These are phyloP conservation scores for Chironomus tepperi DNA, from an alignment of 1,140 invertebrate species.

Conservation along the genomic window DNA sequence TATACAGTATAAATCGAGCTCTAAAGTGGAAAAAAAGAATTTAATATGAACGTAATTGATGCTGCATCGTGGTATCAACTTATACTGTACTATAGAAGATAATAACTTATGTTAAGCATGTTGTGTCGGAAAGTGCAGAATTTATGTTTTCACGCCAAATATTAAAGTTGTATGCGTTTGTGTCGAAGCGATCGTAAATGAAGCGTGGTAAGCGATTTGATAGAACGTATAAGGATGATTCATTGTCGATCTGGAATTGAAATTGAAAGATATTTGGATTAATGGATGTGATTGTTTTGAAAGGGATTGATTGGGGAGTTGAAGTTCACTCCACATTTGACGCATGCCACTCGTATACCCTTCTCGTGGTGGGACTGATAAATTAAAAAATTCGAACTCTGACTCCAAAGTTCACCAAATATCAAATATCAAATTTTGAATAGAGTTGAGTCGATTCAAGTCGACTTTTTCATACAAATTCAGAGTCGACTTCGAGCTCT, in stretches of 20 bases:
- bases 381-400: too few species aligned
- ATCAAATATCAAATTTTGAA: too few species aligned
- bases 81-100: background rate
- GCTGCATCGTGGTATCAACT: background rate
- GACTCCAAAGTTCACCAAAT: too few species aligned
- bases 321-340: too few species aligned
- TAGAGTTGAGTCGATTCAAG: too few species aligned
- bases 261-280: too few species aligned
- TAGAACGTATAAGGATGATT: slow-evolving; percentile 47
- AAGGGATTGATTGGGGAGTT: too few species aligned
- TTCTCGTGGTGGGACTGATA: too few species aligned
- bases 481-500: too few species aligned
- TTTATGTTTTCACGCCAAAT: slow-evolving; percentile 40
- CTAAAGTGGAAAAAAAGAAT: background rate
- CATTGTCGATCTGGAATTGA: slow-evolving; percentile 42
- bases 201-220: slow-evolving; percentile 52
- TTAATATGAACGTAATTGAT: background rate
- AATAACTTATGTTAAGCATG: slow-evolving; percentile 6
- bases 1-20: background rate
- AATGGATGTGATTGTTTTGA: too few species aligned
- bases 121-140: slow-evolving; percentile 27
- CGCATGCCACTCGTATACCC: too few species aligned
- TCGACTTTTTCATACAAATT: too few species aligned
- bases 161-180: slow-evolving; percentile 48
- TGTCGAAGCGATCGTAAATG: slow-evolving; percentile 47